Conservation (phyloP, 2,888 invertebrate species). For the Phlogophora meticulosa region DNA sequence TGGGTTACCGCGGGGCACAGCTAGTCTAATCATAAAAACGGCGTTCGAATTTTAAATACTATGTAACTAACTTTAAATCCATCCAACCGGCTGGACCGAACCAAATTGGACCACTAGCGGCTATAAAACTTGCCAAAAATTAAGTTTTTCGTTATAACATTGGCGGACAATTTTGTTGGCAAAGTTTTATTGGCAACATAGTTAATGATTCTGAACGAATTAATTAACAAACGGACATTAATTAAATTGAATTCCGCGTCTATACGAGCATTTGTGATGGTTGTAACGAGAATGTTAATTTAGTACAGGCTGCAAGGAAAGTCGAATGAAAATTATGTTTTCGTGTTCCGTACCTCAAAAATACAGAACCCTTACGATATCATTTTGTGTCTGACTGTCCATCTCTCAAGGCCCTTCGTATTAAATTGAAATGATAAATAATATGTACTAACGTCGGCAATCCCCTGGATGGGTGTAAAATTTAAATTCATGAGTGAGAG, state of each 20-base stretch:
- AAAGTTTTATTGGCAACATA: slow-evolving; percentile 49
- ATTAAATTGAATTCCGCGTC: slow-evolving; percentile 52
- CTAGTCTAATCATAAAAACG: neutral
- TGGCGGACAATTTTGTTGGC: slow-evolving; percentile 28
- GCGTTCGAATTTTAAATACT: neutral
- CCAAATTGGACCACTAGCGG: slow-evolving; percentile 8
- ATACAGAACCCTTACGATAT: too few relatives aligned
- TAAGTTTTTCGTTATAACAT: slow-evolving; percentile 35
- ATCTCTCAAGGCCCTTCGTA: too few relatives aligned
- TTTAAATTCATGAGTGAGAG: too few relatives aligned
- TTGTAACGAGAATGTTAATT: slow-evolving; percentile 41
- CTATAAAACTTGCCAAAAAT: slow-evolving; percentile 19
- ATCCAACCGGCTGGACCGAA: neutral
- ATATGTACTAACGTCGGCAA: too few relatives aligned
- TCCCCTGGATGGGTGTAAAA: too few relatives aligned
- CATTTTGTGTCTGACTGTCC: too few relatives aligned
- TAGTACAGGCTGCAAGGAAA: neutral
- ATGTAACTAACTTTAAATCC: neutral
- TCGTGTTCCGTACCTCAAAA: too few relatives aligned
- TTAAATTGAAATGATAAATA: too few relatives aligned
- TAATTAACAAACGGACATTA: slow-evolving; percentile 55
- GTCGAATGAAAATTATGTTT: too few relatives aligned
- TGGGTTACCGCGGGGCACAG: too few relatives aligned
- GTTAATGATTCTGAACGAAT: slow-evolving; percentile 58
- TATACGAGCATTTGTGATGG: slow-evolving; percentile 40